phyloP scores from a whole-genome alignment of 92 coral and sea anemone species.

The Parazoanthus darwini region DNA sequence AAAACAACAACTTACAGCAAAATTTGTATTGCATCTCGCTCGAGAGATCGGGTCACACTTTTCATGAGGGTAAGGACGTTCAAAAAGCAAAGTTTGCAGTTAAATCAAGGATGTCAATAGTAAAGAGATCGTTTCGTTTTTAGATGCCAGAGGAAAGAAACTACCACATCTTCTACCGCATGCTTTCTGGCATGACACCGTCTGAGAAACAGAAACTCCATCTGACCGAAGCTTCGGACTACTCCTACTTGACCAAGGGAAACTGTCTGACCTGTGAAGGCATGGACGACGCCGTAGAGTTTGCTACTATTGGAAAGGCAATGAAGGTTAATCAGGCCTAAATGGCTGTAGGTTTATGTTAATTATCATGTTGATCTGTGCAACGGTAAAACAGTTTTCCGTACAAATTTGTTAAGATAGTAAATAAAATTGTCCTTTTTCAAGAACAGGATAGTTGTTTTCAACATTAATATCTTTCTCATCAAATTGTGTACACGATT shows the following conservation, averaged over 20 bases:
- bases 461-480: no score
- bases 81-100: not conserved
- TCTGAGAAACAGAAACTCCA: slow-evolving; percentile 76
- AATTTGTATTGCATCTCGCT: no score
- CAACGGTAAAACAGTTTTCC: not conserved
- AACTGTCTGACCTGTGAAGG: slow-evolving; percentile 82
- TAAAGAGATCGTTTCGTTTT: not conserved
- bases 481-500: no score
- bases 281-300: slow-evolving; percentile 84
- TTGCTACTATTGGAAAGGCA: slow-evolving; percentile 76
- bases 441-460: no score
- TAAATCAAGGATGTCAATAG: no score
- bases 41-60: not conserved
- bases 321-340: slow-evolving; percentile 68
- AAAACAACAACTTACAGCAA: not conserved
- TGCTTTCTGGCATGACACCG: slow-evolving; percentile 82
- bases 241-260: slow-evolving; percentile 86
- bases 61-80: not conserved
- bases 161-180: slow-evolving; percentile 94
- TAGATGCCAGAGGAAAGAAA: slow-evolving; percentile 97
- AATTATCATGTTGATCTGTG: not conserved
- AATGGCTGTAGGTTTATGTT: not conserved
- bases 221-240: slow-evolving; percentile 84
- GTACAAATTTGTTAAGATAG: not conserved
- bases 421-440: no score